Conservation (phyloP, 2,888 invertebrate genomes). For the Drosophila percnosoma region DNA sequence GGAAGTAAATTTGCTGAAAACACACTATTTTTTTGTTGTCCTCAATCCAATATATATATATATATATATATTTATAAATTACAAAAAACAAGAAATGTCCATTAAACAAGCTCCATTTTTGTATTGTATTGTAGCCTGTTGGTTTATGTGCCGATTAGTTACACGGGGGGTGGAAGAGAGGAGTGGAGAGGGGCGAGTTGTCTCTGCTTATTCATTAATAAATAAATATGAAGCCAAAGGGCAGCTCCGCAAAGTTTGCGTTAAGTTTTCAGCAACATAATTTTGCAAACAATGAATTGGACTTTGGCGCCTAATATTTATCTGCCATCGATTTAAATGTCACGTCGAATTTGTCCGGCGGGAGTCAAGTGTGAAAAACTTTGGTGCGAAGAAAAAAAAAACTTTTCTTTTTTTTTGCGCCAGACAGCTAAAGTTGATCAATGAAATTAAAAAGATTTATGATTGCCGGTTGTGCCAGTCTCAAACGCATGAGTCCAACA, state of each 20-base stretch:
- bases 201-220: slow-evolving; percentile 57
- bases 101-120: slow-evolving; percentile 60
- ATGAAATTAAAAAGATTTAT: slow-evolving; percentile 81
- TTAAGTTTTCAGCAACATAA: slow-evolving; percentile 65
- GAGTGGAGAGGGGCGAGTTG: not conserved
- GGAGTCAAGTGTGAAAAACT: slow-evolving; percentile 77
- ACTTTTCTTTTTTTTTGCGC: not conserved
- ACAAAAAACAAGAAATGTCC: slow-evolving; percentile 56
- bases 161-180: not conserved
- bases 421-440: slow-evolving; percentile 68
- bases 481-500: slow-evolving; percentile 48
- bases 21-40: slow-evolving; percentile 21
- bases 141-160: slow-evolving; percentile 56
- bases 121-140: slow-evolving; percentile 25
- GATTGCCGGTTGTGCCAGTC: slow-evolving; percentile 68
- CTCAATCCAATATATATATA: not conserved
- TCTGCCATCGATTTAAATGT: slow-evolving; percentile 78
- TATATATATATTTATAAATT: slow-evolving; percentile 24
- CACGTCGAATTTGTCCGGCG: slow-evolving; percentile 67
- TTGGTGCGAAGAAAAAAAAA: slow-evolving; percentile 35
- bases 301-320: slow-evolving; percentile 69
- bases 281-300: slow-evolving; percentile 66
- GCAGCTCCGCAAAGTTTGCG: slow-evolving; percentile 37
- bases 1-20: slow-evolving; percentile 19
- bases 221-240: slow-evolving; percentile 8